These are phyloP conservation scores for Psittacula cyanocephala DNA, from an alignment of 2,113 vertebrate species.

Conservation along the genomic window DNA sequence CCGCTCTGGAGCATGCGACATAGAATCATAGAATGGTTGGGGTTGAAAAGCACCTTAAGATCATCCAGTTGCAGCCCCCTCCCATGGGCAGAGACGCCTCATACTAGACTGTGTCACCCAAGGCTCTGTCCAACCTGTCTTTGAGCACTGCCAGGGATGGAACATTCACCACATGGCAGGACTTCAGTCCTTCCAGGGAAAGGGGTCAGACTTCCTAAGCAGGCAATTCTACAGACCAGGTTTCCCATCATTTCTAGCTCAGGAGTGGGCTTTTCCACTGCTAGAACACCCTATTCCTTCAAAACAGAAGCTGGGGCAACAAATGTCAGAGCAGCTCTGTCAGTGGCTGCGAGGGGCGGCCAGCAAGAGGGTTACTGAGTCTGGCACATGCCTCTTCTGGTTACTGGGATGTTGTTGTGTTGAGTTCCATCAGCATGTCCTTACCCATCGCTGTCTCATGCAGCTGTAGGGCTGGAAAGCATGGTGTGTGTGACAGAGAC, in stretches of 20 bases:
- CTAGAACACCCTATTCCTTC: not conserved
- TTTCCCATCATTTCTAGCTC: not conserved
- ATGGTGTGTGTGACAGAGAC: not conserved
- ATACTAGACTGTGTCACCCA: not conserved
- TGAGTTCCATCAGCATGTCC: not conserved
- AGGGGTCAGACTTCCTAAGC: not conserved
- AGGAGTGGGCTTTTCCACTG: not conserved
- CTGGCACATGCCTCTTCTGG: not conserved
- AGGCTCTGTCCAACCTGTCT: not conserved
- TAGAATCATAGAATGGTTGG: not conserved
- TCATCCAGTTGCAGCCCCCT: not conserved
- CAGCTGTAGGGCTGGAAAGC: not conserved
- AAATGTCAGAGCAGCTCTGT: not conserved
- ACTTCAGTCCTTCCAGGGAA: not conserved
- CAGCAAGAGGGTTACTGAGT: not conserved
- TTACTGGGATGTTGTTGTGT: accelerated
- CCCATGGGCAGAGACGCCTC: not conserved
- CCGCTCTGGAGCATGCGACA: not conserved
- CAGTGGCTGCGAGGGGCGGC: not conserved
- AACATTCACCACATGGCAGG: not conserved
- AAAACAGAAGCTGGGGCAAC: not conserved
- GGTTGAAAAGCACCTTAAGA: not conserved
- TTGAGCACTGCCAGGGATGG: not conserved
- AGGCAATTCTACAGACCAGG: not conserved
- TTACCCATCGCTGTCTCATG: not conserved